Percentiles rank a stretch among this genome's conserved stretches.
Conservation (phyloP, 2,113 vertebrate species). For the Todiramphus chloris region DNA sequence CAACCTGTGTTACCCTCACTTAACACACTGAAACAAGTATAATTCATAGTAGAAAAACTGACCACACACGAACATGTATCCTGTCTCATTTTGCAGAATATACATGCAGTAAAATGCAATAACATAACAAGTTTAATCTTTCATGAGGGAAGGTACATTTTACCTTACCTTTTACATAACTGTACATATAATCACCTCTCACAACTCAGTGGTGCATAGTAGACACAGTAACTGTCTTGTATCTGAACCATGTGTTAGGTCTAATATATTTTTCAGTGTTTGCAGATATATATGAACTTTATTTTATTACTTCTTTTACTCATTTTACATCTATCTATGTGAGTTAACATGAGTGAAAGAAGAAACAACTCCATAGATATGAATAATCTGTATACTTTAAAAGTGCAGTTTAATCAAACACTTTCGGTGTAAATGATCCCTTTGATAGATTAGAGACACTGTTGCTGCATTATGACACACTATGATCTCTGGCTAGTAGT, state of each 20-base stretch:
- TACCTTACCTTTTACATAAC: not conserved
- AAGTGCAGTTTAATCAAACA: not conserved
- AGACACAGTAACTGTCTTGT: not conserved
- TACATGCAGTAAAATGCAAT: not conserved
- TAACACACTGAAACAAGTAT: not conserved
- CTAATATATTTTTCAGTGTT: not conserved
- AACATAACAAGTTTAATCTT: not conserved
- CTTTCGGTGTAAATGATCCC: not conserved
- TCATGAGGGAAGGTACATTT: not conserved
- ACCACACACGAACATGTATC: not conserved
- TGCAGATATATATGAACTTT: not conserved
- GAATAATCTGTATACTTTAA: not conserved
- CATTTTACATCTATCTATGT: not conserved
- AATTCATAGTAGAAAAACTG: not conserved
- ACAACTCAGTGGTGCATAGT: not conserved
- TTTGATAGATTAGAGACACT: not conserved
- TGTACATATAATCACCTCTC: fast-evolving
- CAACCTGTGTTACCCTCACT: not conserved
- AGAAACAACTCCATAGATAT: not conserved
- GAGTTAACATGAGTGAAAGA: not conserved
- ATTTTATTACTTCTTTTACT: not conserved
- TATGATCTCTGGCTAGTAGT: not conserved
- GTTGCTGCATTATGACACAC: not conserved
- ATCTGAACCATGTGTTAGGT: not conserved
- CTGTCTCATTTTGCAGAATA: no score